A percentile compares a stretch with the other conserved stretches of the same genome.
Conservation (phyloP, 92 coral and sea anemone genomes). For the Epizoanthus scotinus region DNA sequence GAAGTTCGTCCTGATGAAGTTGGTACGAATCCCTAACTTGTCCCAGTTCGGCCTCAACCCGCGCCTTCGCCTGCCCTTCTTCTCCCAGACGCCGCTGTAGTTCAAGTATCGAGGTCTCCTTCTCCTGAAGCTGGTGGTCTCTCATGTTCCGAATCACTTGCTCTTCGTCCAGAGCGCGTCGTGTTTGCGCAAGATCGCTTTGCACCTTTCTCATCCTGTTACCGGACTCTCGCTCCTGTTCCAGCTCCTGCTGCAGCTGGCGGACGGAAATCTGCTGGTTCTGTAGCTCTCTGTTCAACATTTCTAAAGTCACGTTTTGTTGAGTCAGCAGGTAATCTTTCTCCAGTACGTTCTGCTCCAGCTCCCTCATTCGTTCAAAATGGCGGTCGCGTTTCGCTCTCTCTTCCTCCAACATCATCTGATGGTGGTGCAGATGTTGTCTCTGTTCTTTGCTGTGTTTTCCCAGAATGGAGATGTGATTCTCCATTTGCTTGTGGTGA, state of each 20-base stretch:
- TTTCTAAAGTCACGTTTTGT: slow-evolving; percentile 46
- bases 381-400: slow-evolving; percentile 63
- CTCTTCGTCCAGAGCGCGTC: slow-evolving; percentile 74
- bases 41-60: slow-evolving; percentile 66
- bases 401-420: slow-evolving; percentile 71
- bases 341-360: slow-evolving; percentile 50
- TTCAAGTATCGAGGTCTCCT: slow-evolving; percentile 54
- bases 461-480: slow-evolving; percentile 76
- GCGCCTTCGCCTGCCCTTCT: slow-evolving; percentile 53
- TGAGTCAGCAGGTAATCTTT: slow-evolving; percentile 56
- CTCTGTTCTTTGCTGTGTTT: slow-evolving; percentile 88
- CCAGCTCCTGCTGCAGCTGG: slow-evolving; percentile 70
- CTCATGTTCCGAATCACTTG: slow-evolving; percentile 61
- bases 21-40: slow-evolving; percentile 60
- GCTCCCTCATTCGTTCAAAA: slow-evolving; percentile 61
- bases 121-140: slow-evolving; percentile 76
- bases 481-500: slow-evolving; percentile 78
- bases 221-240: slow-evolving; percentile 62
- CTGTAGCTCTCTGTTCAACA: slow-evolving; percentile 61
- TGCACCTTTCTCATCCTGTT: slow-evolving; percentile 58
- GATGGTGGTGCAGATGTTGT: slow-evolving; percentile 75
- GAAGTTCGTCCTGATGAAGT: slow-evolving; percentile 72
- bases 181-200: slow-evolving; percentile 59
- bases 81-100: slow-evolving; percentile 51
- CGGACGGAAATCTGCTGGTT: slow-evolving; percentile 45